Percentiles rank a stretch among this genome's conserved stretches.
Conservation (phyloP, 2,888 invertebrate species). For the Octonoba sinensis region DNA sequence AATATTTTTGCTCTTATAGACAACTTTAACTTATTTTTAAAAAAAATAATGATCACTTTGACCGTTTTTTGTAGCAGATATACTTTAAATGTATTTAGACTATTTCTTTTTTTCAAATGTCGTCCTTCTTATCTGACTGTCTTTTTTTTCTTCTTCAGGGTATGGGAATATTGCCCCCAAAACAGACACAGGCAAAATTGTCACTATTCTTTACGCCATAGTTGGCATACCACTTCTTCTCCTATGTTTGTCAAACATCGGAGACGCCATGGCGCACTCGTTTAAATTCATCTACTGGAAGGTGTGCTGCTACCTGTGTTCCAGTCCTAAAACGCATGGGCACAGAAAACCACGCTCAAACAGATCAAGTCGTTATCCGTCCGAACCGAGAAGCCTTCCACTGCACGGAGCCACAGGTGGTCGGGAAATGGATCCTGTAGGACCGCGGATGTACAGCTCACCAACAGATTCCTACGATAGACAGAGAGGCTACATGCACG, state of each 20-base stretch:
- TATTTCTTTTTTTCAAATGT: too few relatives aligned
- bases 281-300: conserved; percentile 95
- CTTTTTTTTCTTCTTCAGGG: conserved; percentile 75
- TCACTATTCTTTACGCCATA: conserved; percentile 95
- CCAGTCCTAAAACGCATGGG: conserved; percentile 75
- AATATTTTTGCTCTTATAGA: too few relatives aligned
- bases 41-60: too few relatives aligned
- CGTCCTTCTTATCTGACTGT: too few relatives aligned
- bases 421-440: neutral
- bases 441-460: conserved; percentile 8
- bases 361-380: conserved; percentile 66
- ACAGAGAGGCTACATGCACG: conserved; percentile 2
- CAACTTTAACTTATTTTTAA: too few relatives aligned
- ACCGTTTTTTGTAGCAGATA: too few relatives aligned
- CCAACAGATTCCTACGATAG: conserved; percentile 36
- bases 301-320: conserved; percentile 87
- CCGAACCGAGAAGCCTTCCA: conserved; percentile 31
- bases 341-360: conserved; percentile 71
- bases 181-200: conserved; percentile 92
- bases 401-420: conserved; percentile 15
- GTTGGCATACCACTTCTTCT: conserved; percentile 94
- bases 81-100: too few relatives aligned
- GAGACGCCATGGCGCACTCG: conserved; percentile 93
- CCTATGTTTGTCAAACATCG: conserved; percentile 92
- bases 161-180: conserved; percentile 96